Evolutionary conservation across 2,888 invertebrate species (phyloP).

Genomic region (Achlya flavicornis): DNA sequence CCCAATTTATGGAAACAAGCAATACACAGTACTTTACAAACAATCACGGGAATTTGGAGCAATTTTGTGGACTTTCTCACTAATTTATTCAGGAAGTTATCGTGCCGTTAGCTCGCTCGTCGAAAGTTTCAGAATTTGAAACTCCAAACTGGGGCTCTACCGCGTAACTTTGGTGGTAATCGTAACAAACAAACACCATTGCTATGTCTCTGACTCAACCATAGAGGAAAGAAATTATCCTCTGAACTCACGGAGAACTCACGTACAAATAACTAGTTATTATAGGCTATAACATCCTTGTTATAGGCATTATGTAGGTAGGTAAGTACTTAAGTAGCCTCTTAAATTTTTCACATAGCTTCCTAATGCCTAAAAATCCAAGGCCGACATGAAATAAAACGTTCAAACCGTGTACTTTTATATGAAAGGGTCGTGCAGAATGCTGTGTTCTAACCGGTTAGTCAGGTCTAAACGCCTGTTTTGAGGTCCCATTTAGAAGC

Average conservation of each 20-base stretch:
- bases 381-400: neutral
- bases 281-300: no score
- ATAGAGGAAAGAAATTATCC: no score
- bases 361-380: neutral
- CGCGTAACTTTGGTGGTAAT: no score
- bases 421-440: neutral
- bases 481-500: neutral
- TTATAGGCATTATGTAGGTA: no score
- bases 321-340: no score
- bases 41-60: neutral
- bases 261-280: no score
- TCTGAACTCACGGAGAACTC: no score
- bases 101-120: constrained; percentile 1
- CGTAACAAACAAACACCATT: no score
- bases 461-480: neutral
- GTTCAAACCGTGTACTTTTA: neutral
- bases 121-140: constrained; percentile 1
- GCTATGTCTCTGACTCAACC: no score
- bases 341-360: no score
- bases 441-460: neutral
- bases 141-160: neutral
- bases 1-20: neutral
- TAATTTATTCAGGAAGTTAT: constrained; percentile 1
- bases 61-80: neutral
- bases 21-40: neutral